phyloP scores from a whole-genome alignment of 2,113 vertebrate species.

The Cololabis saira region DNA sequence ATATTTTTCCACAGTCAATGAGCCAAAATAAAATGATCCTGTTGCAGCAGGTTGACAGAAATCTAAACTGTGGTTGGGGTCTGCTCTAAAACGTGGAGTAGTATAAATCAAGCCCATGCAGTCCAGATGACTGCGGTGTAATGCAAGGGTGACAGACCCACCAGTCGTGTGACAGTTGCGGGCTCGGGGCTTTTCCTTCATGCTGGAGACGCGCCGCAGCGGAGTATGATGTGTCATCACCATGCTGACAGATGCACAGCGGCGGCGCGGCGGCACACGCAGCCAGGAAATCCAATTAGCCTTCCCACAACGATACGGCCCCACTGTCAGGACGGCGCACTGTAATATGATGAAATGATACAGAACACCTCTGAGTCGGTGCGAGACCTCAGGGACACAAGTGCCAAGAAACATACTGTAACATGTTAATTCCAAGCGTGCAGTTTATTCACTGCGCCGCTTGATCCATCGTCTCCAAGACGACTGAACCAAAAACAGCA shows the following conservation, averaged over 20 bases:
- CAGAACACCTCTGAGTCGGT: slow-evolving; percentile 59
- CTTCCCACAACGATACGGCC: slow-evolving; percentile 59
- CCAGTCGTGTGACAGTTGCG: slow-evolving; percentile 64
- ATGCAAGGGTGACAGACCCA: slow-evolving; percentile 72
- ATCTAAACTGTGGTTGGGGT: slow-evolving; percentile 21
- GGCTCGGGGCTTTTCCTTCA: slow-evolving; percentile 43
- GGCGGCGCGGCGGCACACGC: slow-evolving; percentile 49
- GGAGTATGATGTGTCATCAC: slow-evolving; percentile 59
- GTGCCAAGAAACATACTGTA: slow-evolving; percentile 54
- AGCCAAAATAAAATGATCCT: slow-evolving; percentile 31
- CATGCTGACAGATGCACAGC: slow-evolving; percentile 50
- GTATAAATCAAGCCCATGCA: slow-evolving; percentile 54
- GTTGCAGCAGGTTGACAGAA: slow-evolving; percentile 17
- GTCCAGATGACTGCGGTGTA: slow-evolving; percentile 65
- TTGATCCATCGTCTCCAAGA: neutral
- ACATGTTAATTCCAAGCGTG: slow-evolving; percentile 56
- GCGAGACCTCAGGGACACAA: slow-evolving; percentile 39
- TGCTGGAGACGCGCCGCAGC: slow-evolving; percentile 65
- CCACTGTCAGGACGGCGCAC: slow-evolving; percentile 48
- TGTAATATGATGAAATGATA: slow-evolving; percentile 74
- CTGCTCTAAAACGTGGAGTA: slow-evolving; percentile 1
- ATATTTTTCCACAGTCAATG: slow-evolving; percentile 21
- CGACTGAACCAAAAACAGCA: neutral
- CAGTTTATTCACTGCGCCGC: slow-evolving; percentile 36
- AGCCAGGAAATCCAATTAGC: slow-evolving; percentile 74